Conservation (phyloP, 2,888 invertebrate species). For the Tenthredo livida region DNA sequence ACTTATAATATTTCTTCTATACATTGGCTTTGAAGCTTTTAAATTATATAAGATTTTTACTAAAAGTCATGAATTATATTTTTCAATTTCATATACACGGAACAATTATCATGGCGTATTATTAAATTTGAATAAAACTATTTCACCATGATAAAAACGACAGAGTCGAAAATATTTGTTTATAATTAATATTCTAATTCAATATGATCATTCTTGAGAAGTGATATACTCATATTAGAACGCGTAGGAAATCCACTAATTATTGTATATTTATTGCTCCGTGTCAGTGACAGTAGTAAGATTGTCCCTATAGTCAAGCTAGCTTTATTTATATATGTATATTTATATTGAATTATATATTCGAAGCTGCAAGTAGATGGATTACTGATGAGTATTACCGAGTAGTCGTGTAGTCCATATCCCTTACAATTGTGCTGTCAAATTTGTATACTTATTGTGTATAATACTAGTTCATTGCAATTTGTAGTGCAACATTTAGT, state of each 20-base stretch:
- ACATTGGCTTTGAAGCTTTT: conserved; percentile 16
- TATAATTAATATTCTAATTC: background rate
- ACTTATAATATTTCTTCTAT: conserved; percentile 28
- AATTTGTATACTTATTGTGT: background rate
- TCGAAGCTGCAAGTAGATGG: background rate
- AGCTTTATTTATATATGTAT: conserved; percentile 24
- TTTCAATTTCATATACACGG: conserved; percentile 22
- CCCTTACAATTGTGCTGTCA: background rate
- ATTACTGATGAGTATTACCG: conserved; percentile 1
- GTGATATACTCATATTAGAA: conserved; percentile 18
- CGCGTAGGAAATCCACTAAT: background rate
- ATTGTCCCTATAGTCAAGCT: conserved; percentile 21
- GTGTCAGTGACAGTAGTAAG: background rate
- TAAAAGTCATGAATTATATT: conserved; percentile 28
- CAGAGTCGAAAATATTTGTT: background rate
- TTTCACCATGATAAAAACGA: background rate
- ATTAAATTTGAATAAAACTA: conserved; percentile 18
- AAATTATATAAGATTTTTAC: conserved; percentile 25
- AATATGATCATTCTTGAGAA: background rate
- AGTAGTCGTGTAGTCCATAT: background rate
- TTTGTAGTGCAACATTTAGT: background rate
- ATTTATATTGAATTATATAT: background rate
- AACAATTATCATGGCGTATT: conserved; percentile 1
- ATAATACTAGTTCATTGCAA: background rate
- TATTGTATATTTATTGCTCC: background rate